Evolutionary conservation across 1,140 invertebrate species (phyloP).

Genomic region (Aplysia californica): DNA sequence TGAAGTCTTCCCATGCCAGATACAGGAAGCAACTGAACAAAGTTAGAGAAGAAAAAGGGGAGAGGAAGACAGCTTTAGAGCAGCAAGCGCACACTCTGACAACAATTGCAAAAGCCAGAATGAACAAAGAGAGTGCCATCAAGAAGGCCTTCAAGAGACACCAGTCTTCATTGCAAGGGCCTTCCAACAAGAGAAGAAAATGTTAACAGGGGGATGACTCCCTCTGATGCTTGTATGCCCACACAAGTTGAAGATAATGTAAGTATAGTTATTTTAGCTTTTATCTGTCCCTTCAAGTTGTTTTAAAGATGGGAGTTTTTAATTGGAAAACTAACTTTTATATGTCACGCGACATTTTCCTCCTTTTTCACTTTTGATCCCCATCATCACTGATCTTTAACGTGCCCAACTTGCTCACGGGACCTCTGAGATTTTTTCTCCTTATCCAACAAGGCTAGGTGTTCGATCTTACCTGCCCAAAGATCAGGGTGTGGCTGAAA

Average conservation of each 20-base stretch:
- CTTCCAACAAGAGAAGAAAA: neutral
- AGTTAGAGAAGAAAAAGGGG: neutral
- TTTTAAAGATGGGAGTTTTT: neutral
- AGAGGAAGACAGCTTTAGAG: neutral
- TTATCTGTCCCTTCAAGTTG: no score
- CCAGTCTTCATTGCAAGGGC: neutral
- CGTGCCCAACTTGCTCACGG: no score
- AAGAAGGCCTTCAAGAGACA: neutral
- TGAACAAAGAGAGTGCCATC: neutral
- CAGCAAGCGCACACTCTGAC: neutral
- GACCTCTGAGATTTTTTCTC: no score
- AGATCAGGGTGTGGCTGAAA: no score
- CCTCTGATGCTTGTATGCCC: neutral
- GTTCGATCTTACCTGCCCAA: no score
- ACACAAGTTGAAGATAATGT: no score
- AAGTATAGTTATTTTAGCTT: no score
- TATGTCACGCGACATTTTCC: neutral
- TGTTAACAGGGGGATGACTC: neutral
- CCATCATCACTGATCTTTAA: neutral
- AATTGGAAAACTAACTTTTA: neutral
- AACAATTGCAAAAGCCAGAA: neutral
- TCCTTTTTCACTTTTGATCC: neutral
- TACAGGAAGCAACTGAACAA: neutral
- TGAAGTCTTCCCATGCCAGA: neutral
- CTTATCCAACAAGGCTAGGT: no score